phyloP scores from a whole-genome alignment of 2,888 invertebrate species.

The Chrysina gloriosa region DNA sequence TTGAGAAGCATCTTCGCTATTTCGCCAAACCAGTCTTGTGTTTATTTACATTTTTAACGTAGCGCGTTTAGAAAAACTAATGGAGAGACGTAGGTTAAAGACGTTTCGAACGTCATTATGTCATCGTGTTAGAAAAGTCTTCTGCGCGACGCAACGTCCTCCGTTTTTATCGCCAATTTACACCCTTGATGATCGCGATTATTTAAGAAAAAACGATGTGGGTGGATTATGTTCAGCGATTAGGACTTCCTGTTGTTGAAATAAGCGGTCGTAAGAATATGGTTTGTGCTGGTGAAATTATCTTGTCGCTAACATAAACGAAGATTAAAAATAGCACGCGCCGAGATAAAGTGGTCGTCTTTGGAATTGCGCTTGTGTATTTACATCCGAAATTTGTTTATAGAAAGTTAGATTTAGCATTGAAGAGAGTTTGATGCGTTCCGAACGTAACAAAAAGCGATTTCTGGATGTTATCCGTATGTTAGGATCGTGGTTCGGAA shows the following conservation, averaged over 20 bases:
- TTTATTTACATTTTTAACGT: constrained; percentile 1
- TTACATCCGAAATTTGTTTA: too few relatives aligned
- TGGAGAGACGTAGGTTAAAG: background rate
- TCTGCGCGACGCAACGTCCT: background rate
- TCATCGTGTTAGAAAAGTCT: background rate
- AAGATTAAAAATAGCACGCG: too few relatives aligned
- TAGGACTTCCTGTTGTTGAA: background rate
- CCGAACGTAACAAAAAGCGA: too few relatives aligned
- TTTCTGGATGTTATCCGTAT: too few relatives aligned
- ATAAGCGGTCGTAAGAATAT: too few relatives aligned
- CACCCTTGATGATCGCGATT: background rate
- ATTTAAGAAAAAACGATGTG: background rate
- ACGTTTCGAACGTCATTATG: background rate
- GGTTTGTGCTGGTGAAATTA: too few relatives aligned
- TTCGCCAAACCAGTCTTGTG: background rate
- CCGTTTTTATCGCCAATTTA: background rate
- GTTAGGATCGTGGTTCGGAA: too few relatives aligned
- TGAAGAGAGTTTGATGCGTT: too few relatives aligned
- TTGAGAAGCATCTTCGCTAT: background rate
- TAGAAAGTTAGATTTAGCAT: too few relatives aligned
- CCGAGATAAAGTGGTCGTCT: too few relatives aligned
- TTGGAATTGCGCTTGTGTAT: too few relatives aligned
- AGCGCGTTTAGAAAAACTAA: background rate
- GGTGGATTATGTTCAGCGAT: background rate
- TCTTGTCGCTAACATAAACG: too few relatives aligned